Evolutionary conservation across 1,140 invertebrate species (phyloP), one percentile per base, ranked within the genome.

Genomic region (Thaumetopoea pityocampa): DNA sequence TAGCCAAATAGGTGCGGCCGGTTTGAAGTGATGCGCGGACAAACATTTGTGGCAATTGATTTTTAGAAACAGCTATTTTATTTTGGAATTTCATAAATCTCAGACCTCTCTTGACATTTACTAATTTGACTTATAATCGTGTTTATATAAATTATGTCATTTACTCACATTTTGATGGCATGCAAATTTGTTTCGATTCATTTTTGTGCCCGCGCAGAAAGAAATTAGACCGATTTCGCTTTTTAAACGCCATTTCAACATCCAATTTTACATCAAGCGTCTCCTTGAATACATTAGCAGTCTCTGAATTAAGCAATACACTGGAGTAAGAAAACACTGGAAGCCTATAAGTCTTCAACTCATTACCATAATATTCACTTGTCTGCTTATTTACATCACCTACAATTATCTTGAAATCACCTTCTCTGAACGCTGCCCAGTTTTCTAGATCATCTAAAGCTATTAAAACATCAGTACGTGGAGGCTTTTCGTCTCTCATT

Each of bases 381-480:
- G 8, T 23, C 10, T 47, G 22, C 29, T 30, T 20, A 8, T 35
- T 26, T 4, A 67, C 22, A 30, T 60, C 27, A 6, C 64, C 64
- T n/a, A 64, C 10, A 12, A 68, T 55, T 23, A 65, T 51, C 63
- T 65, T 68, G 18, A 50, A 57, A 33, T 65, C 58, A 2, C 61
- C 65, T 28, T 55, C 36, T 55, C 66, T 60, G 22, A 43, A 56
- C 2, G 66, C 59, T 7, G 50, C 62, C 44, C 42, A 63, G 1
- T 50, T 46, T 0, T 47, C 35, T 6, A 56, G 19, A 26, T 66
- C 57, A 15, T 69, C 62, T 8, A 66, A 40, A n/a, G 55, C 36
- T 29, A 69, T 34, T 11, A 95, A 73, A 27, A 94, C 79, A 40
- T 87, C 84, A 7, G 62, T 86, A 35, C 93, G 72, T 1, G 87